Evolutionary conservation across 2,113 vertebrate species (phyloP), one percentile per base, ranked within the genome.

Genomic region (Plecturocebus donacophilus): DNA sequence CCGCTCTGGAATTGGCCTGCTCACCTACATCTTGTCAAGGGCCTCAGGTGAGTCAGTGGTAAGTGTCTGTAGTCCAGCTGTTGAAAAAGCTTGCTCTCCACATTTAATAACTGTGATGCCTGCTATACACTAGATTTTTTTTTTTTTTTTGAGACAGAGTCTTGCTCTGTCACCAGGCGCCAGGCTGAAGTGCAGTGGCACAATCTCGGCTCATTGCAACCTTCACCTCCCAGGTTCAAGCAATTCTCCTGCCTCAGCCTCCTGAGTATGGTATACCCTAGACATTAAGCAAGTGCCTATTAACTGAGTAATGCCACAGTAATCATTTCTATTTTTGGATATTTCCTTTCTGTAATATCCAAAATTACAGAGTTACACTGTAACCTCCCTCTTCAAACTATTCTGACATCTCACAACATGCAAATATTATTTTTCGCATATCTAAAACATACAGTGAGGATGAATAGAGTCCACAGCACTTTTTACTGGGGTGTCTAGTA

Each of bases 1-100:
- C 1, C 23, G n/a, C 30, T 12, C 84, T 35, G 42, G 27, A 20
- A 23, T 7, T 19, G 19, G 3, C 9, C 47, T 19, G 0, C 0
- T 5, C 10, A 3, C 21, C 6, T 58, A 19, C 17, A 42, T 68
- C 88, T 71, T 32, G 25, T 38, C 66, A 90, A 76, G 30, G 9
- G 30, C 12, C 30, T 9, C 35, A 12, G 2, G 30, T 0, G 5
- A 45, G 52, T 19, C 17, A 35, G 20, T 19, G 3, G 21, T 49
- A 27, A 20, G 66, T 64, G 54, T 45, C 77, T 91, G 30, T 19
- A 66, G 30, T 16, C 38, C 9, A 79, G 14, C 21, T 19, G 21
- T 16, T 58, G 76, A 77, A 58, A 94, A 52, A 64, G 6, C 30
- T 47, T 58, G 27, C 2, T 54, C 38, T 30, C 1, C 7, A 4